Base-by-base conservation (phyloP, 2,113 vertebrate species). In the Alexandromys fortis region DNA sequence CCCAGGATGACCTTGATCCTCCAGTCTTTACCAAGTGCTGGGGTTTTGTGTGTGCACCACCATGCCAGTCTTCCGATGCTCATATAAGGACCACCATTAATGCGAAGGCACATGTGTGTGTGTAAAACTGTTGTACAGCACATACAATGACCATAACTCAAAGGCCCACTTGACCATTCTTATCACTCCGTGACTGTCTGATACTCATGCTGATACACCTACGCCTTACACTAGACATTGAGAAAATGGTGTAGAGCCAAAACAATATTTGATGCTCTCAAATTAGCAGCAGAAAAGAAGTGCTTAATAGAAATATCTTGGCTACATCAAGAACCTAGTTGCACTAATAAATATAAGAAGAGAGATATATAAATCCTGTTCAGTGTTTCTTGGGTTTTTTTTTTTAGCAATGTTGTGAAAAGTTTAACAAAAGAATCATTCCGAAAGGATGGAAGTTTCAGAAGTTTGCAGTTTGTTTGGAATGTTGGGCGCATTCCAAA, bases 401-500 rank as follows among this genome's bases (percentile, higher is more conserved):
- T 21, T 76, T 70, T 83, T 75, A 11, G 33, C 73, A 35, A 42
- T 93, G 78, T 70, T 87, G 13, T 82, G 58, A 89, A 86, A 94
- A 86, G 26, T 45, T 91, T 90, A 77, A 89, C 22, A 45, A 83
- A 91, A 67, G n/a, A 91, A 92, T 47, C 88, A 97, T 90, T 77
- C 83, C 73, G 81, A 65, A 82, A 87, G 45, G 47, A 47, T 79
- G 28, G 77, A 91, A 91, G 65, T 63, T 81, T 82, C 76, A 97
- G 92, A 94, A 87, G 89, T 97, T 96, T 96, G 91, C 68, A 70
- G 93, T 97, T 97, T 97, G 94, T 76, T 58, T 58, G 58, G 58
- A 58, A 58, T 58, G 68, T 68, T 94, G 94, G 87, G 79, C 13
- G 17, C 55, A 38, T 91, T 97, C 97, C 92, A 95, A 97, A 97